A percentile compares a stretch with the other conserved stretches of the same genome.
phyloP scores from a whole-genome alignment of 2,797 vertebrate genomes.

The Vultur gryphus region DNA sequence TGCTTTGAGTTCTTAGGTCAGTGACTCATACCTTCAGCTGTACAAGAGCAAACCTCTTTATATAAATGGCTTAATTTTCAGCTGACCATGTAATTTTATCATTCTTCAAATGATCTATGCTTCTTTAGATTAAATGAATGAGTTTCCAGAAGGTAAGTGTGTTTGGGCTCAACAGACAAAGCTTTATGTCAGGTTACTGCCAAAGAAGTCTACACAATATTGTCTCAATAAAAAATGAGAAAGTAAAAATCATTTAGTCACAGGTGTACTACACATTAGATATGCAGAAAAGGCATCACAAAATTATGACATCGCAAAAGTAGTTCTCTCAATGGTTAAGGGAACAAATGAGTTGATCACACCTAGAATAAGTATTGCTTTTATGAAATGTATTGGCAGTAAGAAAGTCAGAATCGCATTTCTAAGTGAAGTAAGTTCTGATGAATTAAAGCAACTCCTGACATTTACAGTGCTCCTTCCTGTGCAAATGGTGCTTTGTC shows the following conservation, averaged over 20 bases:
- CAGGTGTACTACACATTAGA: background rate
- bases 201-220: background rate
- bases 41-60: background rate
- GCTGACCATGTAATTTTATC: slow-evolving; percentile 7
- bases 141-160: background rate
- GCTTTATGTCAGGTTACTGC: background rate
- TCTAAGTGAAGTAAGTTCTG: background rate
- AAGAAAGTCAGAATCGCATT: background rate
- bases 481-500: background rate
- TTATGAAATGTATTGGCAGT: background rate
- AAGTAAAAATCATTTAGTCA: background rate
- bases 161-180: background rate
- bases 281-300: background rate
- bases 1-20: background rate
- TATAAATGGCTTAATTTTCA: slow-evolving; percentile 33
- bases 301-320: background rate
- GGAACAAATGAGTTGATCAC: background rate
- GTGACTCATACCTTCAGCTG: slow-evolving; percentile 22
- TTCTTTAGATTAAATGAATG: background rate
- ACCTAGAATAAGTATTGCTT: background rate
- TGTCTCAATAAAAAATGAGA: slow-evolving; percentile 2
- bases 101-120: slow-evolving; percentile 8
- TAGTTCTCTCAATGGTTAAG: background rate
- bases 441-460: background rate
- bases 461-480: background rate